Evolutionary conservation across 2,888 invertebrate species (phyloP).

Genomic region (Branchellion lobata): DNA sequence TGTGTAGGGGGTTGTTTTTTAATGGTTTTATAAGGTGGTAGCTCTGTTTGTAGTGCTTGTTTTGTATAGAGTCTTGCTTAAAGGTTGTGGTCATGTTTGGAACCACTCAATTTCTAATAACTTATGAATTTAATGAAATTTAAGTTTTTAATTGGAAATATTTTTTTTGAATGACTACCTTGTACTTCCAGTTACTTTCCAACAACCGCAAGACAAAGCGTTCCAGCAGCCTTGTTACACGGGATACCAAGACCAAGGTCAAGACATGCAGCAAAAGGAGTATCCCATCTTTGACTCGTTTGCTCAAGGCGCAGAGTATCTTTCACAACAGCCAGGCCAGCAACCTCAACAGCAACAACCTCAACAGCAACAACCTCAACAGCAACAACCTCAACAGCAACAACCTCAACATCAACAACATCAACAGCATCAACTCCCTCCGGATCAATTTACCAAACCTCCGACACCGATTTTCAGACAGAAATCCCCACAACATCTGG

Average conservation of each 20-base stretch:
- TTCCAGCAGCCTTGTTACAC: neutral
- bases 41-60: too few relatives aligned
- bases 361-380: too few relatives aligned
- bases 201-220: neutral
- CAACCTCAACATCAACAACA: conserved; percentile 3
- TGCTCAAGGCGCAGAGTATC: neutral
- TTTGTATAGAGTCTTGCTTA: too few relatives aligned
- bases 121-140: too few relatives aligned
- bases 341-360: too few relatives aligned
- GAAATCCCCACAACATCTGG: neutral
- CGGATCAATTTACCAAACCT: too few relatives aligned
- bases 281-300: neutral
- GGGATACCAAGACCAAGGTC: neutral
- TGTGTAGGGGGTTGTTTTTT: too few relatives aligned
- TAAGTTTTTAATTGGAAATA: too few relatives aligned
- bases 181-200: neutral
- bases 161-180: too few relatives aligned
- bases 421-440: conserved; percentile 12
- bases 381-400: conserved; percentile 15
- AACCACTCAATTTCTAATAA: too few relatives aligned
- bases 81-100: too few relatives aligned
- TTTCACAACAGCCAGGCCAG: conserved; percentile 3
- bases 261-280: neutral
- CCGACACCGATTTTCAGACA: neutral
- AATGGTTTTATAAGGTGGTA: too few relatives aligned